Conservation (phyloP, 2,888 invertebrate genomes). For the Salticus scenicus region DNA sequence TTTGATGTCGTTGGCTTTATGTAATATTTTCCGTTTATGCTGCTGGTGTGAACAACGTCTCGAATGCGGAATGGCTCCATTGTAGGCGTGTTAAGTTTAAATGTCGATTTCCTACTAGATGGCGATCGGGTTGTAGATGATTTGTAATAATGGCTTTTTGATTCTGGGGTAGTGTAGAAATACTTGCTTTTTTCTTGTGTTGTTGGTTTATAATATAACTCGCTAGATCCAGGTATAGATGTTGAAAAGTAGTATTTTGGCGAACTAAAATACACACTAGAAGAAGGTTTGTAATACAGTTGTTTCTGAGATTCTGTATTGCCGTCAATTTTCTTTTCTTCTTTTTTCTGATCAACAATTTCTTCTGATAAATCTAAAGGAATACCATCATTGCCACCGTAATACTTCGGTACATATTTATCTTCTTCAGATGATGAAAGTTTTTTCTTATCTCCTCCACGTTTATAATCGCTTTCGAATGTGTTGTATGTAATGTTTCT, state of each 20-base stretch:
- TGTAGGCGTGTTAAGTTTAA: neutral
- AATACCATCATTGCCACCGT: slow-evolving; percentile 27
- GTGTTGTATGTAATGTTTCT: slow-evolving; percentile 46
- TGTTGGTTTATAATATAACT: neutral
- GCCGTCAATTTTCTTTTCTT: neutral
- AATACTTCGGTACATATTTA: neutral
- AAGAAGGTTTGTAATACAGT: neutral
- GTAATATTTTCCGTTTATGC: neutral
- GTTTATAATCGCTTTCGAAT: slow-evolving; percentile 37
- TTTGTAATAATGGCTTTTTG: slow-evolving; percentile 30
- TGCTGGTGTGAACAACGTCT: slow-evolving; percentile 20
- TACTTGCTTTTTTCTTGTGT: neutral
- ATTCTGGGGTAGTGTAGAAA: slow-evolving; percentile 25
- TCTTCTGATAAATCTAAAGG: slow-evolving; percentile 11
- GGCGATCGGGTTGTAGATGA: slow-evolving; percentile 4
- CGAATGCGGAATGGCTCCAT: slow-evolving; percentile 46
- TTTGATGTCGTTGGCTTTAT: neutral
- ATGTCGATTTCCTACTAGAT: neutral
- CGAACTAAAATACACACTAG: slow-evolving; percentile 14
- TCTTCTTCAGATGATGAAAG: neutral
- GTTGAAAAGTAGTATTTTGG: neutral
- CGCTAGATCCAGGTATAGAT: neutral
- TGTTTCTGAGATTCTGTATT: neutral
- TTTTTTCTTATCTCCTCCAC: slow-evolving; percentile 35
- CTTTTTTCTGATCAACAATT: neutral